phyloP scores from a whole-genome alignment of 1,140 invertebrate genomes.

The Trachymyrmex cornetzi region DNA sequence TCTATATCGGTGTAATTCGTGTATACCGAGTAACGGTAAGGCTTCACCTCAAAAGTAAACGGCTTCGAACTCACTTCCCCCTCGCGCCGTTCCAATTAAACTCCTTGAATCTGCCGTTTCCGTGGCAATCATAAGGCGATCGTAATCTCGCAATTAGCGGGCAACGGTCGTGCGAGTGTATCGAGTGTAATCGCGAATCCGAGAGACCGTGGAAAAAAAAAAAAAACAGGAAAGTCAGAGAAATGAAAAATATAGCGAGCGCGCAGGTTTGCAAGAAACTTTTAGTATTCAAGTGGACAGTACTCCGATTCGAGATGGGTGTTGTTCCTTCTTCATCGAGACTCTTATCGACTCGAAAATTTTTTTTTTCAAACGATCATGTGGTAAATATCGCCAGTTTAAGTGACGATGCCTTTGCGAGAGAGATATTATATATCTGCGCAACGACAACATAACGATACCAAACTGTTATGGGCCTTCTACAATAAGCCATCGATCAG shows the following conservation, averaged over 20 bases:
- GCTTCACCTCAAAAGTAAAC: not conserved
- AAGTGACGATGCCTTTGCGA: too few species aligned
- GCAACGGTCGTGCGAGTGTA: constrained; percentile 13
- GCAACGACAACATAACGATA: too few species aligned
- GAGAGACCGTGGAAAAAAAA: not conserved
- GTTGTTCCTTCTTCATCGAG: too few species aligned
- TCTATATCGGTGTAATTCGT: constrained; percentile 44
- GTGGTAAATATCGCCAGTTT: too few species aligned
- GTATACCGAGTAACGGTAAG: constrained; percentile 45
- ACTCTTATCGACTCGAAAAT: too few species aligned
- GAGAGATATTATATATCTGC: too few species aligned
- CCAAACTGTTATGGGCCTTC: too few species aligned
- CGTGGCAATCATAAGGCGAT: constrained; percentile 63
- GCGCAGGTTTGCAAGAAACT: not conserved
- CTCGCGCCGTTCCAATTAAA: constrained; percentile 44
- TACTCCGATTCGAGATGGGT: too few species aligned
- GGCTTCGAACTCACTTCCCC: constrained; percentile 19
- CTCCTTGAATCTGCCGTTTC: constrained; percentile 43
- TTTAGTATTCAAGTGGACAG: not conserved
- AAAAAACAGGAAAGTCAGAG: not conserved
- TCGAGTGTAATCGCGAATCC: not conserved
- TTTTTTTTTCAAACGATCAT: too few species aligned
- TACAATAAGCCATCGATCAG: too few species aligned
- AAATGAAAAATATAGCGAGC: not conserved
- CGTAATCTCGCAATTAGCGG: constrained; percentile 54